Evolutionary conservation across 2,797 vertebrate genomes (phyloP).

Genomic region (Varecia variegata): DNA sequence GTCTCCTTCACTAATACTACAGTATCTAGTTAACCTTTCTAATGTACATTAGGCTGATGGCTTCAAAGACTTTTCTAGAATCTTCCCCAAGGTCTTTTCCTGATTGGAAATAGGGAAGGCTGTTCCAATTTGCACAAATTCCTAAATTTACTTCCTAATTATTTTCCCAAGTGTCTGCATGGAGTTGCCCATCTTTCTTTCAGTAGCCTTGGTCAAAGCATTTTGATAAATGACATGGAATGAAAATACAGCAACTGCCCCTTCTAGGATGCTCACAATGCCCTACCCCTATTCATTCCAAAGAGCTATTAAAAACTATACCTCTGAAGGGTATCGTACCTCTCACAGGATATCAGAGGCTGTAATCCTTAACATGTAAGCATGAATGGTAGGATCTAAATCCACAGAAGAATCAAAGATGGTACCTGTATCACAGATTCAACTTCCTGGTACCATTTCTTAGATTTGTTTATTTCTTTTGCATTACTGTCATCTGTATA

Average conservation of each 20-base stretch:
- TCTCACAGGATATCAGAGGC: background rate
- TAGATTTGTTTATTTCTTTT: background rate
- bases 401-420: background rate
- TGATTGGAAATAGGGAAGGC: background rate
- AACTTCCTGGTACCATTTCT: background rate
- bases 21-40: slow-evolving; percentile 5
- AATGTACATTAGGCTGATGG: background rate
- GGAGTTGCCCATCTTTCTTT: slow-evolving; percentile 39
- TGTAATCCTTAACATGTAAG: background rate
- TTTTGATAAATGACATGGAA: slow-evolving; percentile 62
- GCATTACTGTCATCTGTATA: background rate
- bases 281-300: background rate
- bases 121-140: slow-evolving; percentile 7
- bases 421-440: background rate
- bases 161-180: background rate
- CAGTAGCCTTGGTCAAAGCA: slow-evolving; percentile 47
- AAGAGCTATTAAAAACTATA: background rate
- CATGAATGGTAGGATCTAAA: background rate
- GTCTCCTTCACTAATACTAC: background rate
- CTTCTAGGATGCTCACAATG: background rate
- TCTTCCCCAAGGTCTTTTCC: slow-evolving; percentile 7
- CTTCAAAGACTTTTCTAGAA: slow-evolving; percentile 47
- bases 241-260: background rate
- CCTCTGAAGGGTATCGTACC: background rate
- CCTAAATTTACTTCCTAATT: slow-evolving; percentile 41